A percentile compares a stretch with the other conserved stretches of the same genome.
Conservation (phyloP, 2,797 vertebrate species). For the Synaphobranchus kaupii region DNA sequence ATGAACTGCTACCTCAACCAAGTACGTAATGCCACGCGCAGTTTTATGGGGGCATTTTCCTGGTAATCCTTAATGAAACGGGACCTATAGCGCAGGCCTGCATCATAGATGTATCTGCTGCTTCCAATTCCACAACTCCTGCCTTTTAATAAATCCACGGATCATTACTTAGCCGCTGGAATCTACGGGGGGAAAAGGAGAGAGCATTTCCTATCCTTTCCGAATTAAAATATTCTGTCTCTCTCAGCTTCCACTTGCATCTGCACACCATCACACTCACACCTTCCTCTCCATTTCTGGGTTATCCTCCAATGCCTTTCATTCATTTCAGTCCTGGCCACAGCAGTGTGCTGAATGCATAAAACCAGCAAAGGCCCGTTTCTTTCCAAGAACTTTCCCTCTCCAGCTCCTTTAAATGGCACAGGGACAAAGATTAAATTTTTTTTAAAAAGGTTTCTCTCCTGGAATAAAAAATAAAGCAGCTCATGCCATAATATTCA, state of each 20-base stretch:
- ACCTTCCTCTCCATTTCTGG: background rate
- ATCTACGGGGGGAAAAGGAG: background rate
- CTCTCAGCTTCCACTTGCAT: background rate
- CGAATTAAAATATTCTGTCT: background rate
- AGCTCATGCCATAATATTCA: background rate
- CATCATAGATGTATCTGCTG: background rate
- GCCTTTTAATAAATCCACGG: background rate
- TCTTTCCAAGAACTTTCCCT: background rate
- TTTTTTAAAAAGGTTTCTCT: background rate
- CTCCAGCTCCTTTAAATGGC: background rate
- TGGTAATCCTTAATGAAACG: background rate
- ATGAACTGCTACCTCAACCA: background rate
- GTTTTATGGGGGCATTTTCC: background rate
- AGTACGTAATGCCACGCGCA: background rate
- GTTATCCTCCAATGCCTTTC: background rate
- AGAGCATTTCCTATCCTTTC: background rate
- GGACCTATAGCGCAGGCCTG: background rate
- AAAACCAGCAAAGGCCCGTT: background rate
- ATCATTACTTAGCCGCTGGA: background rate
- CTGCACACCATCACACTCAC: background rate
- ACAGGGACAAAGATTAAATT: background rate
- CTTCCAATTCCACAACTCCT: background rate
- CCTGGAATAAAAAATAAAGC: background rate
- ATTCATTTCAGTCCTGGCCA: background rate
- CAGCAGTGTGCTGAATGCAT: background rate